Evolutionary conservation across 2,888 invertebrate species (phyloP), one percentile per base, ranked within the genome.

Genomic region (Dinocampus coccinellae): DNA sequence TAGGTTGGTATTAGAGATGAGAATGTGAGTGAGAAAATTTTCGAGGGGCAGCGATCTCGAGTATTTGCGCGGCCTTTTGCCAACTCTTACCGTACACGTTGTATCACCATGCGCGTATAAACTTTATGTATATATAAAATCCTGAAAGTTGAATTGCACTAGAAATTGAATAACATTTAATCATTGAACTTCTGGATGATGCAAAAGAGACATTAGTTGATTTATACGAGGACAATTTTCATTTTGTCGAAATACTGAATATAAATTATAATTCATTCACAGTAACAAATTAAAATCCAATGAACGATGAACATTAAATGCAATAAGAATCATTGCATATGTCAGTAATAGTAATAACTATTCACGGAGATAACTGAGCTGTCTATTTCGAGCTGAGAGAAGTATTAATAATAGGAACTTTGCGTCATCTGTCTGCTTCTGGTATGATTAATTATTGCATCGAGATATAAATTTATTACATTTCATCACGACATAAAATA

Each of bases 301-400:
- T 1, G 1, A n/a, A 62, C n/a, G 11, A 22, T 52, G 47, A 52
- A 63, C 52, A 29, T 55, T 66, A 62, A 24, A 9, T 26, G 24
- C 16, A 33, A 47, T 29, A 42, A 60, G 42, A 36, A 70, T 70
- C 65, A 26, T 65, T 70, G 26, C 26, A 60, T 75, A 83, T 81
- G 83, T 81, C 83, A 83, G 84, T 81, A 82, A 47, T 47, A 47
- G 82, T 84, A 84, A 85, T 85, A 84, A 84, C 82, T 80, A 82
- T 84, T 84, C 82, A 83, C 83, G 77, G 78, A 84, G 84, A 84
- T 85, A 84, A 85, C 83, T 81, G 79, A 79, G 79, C 79, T 78
- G 77, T 80, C 81, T 84, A 83, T 84, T 85, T 81, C 82, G 82
- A 85, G 85, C 84, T 80, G 82, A 83, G 81, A 82, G 79, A 73